phyloP scores from a whole-genome alignment of 2,797 vertebrate species.

The Falco columbarius region DNA sequence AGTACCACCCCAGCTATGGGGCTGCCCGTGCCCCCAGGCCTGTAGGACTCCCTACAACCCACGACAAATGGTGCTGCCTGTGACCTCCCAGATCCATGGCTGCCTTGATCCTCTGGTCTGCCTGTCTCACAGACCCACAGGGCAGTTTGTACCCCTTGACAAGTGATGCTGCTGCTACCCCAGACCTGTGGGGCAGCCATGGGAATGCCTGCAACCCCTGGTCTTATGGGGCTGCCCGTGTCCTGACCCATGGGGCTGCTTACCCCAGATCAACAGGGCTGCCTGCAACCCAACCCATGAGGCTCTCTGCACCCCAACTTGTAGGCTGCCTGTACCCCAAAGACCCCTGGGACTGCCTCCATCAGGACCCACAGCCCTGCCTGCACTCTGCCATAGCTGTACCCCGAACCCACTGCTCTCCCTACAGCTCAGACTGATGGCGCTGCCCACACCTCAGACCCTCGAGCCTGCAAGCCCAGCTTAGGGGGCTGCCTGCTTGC shows the following conservation, averaged over 20 bases:
- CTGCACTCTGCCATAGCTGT: neutral
- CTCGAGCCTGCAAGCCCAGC: neutral
- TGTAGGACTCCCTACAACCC: neutral
- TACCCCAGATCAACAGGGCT: no score
- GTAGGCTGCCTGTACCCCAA: neutral
- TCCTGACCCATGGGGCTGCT: neutral
- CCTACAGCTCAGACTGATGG: fast-evolving
- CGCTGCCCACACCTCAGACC: neutral
- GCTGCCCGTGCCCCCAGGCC: neutral
- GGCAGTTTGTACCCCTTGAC: fast-evolving
- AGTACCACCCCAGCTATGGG: neutral
- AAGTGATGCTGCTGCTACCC: fast-evolving
- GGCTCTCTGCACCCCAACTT: neutral
- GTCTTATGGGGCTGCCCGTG: neutral
- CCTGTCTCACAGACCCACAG: neutral
- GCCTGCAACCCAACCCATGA: no score
- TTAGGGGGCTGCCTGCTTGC: neutral
- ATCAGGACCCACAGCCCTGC: neutral
- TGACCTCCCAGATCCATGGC: fast-evolving
- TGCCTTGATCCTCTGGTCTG: neutral
- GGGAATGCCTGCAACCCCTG: neutral
- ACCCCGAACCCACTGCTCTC: fast-evolving
- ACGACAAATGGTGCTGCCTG: neutral
- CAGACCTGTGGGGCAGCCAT: neutral
- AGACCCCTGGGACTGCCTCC: fast-evolving